Conservation (phyloP, 2,797 vertebrate species). For the Amblyopsis hoosieri region DNA sequence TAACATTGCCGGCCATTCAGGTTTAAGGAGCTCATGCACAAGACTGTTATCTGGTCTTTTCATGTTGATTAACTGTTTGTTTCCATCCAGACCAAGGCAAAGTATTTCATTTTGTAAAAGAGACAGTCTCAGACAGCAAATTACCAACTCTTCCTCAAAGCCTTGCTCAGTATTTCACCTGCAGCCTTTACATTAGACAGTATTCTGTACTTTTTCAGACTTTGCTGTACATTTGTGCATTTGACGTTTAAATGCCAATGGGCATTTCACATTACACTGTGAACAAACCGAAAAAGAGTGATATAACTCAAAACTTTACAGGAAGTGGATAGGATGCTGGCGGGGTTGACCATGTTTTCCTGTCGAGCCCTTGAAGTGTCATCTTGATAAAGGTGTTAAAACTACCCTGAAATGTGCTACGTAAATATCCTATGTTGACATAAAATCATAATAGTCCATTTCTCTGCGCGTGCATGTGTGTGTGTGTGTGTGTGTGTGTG, state of each 20-base stretch:
- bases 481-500: neutral
- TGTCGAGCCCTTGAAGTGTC: slow-evolving; percentile 19
- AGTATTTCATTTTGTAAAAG: slow-evolving; percentile 35
- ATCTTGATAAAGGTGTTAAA: slow-evolving; percentile 46
- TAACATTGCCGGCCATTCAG: slow-evolving; percentile 23
- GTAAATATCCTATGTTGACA: no score
- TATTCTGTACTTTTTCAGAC: slow-evolving; percentile 20
- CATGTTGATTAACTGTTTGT: slow-evolving; percentile 43
- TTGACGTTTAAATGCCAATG: slow-evolving; percentile 18
- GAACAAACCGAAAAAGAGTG: no score
- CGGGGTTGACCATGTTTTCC: slow-evolving; percentile 42
- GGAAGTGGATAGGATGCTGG: slow-evolving; percentile 63
- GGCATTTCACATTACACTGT: slow-evolving; percentile 16
- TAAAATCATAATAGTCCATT: no score
- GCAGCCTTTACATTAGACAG: slow-evolving; percentile 24
- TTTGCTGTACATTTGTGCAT: slow-evolving; percentile 49
- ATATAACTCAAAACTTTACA: slow-evolving; percentile 33
- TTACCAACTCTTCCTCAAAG: slow-evolving; percentile 21
- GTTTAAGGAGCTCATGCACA: slow-evolving; percentile 30
- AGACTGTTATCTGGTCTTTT: slow-evolving; percentile 42
- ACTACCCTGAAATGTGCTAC: slow-evolving; percentile 15
- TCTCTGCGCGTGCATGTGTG: neutral
- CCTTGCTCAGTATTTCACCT: slow-evolving; percentile 25
- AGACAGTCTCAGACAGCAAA: slow-evolving; percentile 19
- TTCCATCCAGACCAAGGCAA: slow-evolving; percentile 35